These are phyloP conservation scores for Enteromius treurensis DNA, from an alignment of 2,797 vertebrate genomes.

Conservation along the genomic window DNA sequence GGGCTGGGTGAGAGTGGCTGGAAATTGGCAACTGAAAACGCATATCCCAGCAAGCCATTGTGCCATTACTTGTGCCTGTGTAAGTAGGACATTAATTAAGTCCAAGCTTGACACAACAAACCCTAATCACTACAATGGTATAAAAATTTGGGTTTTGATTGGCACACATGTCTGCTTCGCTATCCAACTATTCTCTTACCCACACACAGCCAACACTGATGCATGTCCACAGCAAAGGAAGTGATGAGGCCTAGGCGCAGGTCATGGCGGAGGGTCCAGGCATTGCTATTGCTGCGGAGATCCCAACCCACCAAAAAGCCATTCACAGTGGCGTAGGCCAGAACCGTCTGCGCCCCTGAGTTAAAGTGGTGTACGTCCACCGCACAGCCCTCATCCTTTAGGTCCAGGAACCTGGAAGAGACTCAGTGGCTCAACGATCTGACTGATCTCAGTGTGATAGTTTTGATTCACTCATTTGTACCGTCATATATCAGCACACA, in stretches of 20 bases:
- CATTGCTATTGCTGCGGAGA: slow-evolving; percentile 87
- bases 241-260: slow-evolving; percentile 96
- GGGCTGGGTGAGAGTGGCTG: slow-evolving; percentile 93
- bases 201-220: slow-evolving; percentile 97
- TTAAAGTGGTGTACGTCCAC: slow-evolving; percentile 98
- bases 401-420: slow-evolving; percentile 84
- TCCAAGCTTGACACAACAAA: background rate
- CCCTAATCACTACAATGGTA: background rate
- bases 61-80: slow-evolving; percentile 93
- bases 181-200: slow-evolving; percentile 74
- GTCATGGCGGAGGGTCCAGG: slow-evolving; percentile 94
- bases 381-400: slow-evolving; percentile 90
- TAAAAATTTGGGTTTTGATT: background rate
- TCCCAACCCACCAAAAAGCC: slow-evolving; percentile 97
- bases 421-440: background rate
- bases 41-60: slow-evolving; percentile 99
- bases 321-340: slow-evolving; percentile 96
- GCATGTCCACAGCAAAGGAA: slow-evolving; percentile 95
- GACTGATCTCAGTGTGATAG: background rate
- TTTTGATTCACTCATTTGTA: background rate
- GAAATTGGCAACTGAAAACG: slow-evolving; percentile 97
- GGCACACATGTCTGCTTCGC: background rate
- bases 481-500: background rate
- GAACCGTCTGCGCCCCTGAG: slow-evolving; percentile 90
- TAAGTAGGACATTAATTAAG: background rate